Base-by-base conservation (phyloP, 2,888 invertebrate genomes). In the Tetranychus piercei region DNA sequence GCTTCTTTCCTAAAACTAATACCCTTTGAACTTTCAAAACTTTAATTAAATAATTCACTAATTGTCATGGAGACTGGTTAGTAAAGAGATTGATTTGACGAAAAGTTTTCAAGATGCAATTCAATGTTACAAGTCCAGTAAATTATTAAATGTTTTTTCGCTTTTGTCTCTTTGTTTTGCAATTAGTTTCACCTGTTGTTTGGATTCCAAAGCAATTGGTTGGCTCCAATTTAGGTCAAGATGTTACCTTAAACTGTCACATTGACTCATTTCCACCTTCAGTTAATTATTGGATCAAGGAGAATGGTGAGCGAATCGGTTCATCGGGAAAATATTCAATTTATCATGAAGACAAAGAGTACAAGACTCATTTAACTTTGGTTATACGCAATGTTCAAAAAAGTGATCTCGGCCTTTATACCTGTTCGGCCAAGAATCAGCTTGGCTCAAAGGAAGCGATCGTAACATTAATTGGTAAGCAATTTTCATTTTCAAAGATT, bases 191-290 rank as follows among this genome's bases (percentile, higher is more conserved):
- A 7, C 78, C 78, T 11, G 78, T 77, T 20, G 74, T 78, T 8
- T 78, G 78, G 78, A 77, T 78, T 23, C 78, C 78, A 1, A 77
- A 77, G 55, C 77, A 76, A 45, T 22, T 76, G 15, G 76, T 78
- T 11, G 78, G 75, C 65, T 75, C 78, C 8, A 74, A 74, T 9
- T 44, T 78, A 20, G 77, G 77, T 6, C 70, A 77, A 15, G 77
- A 78, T 22, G 76, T 78, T 6, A 78, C 76, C 4, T 66, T 79
- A 44, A 78, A 77, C 23, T 79, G 79, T 72, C 78, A 79, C 73
- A 78, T 78, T 1, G 79, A 79, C 23, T 77, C 78, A 4, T 78
- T 77, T 71, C 79, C 79, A 4, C 73, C 73, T 8, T 77, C 78
- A 11, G 74, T 77, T 44, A 78, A 79, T 74, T 77, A 78, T 71